Base-by-base conservation (phyloP, 2,888 invertebrate species). In the Pocota personata region DNA sequence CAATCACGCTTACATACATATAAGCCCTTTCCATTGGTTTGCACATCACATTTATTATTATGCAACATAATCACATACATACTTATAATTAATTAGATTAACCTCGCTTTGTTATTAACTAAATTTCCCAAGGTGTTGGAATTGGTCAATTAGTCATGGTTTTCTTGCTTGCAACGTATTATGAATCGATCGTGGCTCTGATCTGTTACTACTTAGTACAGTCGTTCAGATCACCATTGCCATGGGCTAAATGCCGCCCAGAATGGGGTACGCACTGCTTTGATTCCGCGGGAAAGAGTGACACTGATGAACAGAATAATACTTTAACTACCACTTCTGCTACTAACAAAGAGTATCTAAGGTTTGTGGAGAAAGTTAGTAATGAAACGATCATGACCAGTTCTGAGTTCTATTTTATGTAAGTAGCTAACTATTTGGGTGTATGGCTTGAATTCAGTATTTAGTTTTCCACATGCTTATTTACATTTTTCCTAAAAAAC, bases 141-240 rank as follows among this genome's bases (percentile, higher is more conserved):
- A 93, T 92, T 87, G 94, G 94, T 10, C 94, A 94, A 88, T 90
- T 93, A 21, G 89, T 94, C 43, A 93, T 93, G 71, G 93, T 94
- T 43, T 92, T 93, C 66, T 93, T 93, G 69, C 94, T 95, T 32
- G 93, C 93, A 50, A 94, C 95, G 30, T 95, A 95, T 89, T 95
- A 95, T 90, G 94, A 94, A 86, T 93, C 94, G 32, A 88, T 92
- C 83, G 90, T 90, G 58, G 94, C 95, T 1, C 89, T 95, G 73
- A 94, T 95, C 14, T 90, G 94, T 32, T 94, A 93, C 89, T 95
- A 95, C 90, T 92, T 95, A 88, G 90, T 94, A 77, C 93, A 94
- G 78, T 95, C 95, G 21, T 95, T 95, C 90, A 93, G 93, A 62
- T 88, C 93, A 3, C 92, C 93, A n/a, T 91, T 95, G 67, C 95